phyloP scores from a whole-genome alignment of 2,113 vertebrate genomes.

The Pomatorhinus ruficollis region DNA sequence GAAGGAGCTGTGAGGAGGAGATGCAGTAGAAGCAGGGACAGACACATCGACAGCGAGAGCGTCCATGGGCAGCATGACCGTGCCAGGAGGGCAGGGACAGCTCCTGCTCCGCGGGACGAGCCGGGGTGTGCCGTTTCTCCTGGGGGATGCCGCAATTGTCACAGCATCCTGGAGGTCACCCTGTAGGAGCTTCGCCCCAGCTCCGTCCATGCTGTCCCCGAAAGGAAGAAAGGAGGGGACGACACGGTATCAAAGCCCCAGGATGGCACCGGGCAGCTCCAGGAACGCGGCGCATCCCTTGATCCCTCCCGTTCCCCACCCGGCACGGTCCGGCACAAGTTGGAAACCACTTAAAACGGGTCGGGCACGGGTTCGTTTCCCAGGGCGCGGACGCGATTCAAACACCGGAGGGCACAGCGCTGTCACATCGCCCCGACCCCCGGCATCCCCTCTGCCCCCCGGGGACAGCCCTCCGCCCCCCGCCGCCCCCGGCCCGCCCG shows the following conservation, averaged over 20 bases:
- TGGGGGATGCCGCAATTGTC: not conserved
- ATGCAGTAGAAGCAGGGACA: not conserved
- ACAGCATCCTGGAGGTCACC: not conserved
- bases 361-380: not conserved
- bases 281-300: not conserved
- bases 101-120: not conserved
- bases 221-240: not conserved
- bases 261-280: not conserved
- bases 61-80: not conserved
- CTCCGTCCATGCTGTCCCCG: not conserved
- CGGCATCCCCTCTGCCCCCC: not conserved
- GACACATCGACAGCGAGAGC: not conserved
- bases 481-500: not conserved
- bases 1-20: not conserved
- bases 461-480: not conserved
- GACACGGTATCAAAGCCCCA: not conserved
- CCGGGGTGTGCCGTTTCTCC: not conserved
- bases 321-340: not conserved
- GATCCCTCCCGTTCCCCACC: not conserved
- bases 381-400: not conserved
- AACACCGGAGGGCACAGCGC: not conserved
- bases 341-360: not conserved
- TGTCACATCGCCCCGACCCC: fast-evolving
- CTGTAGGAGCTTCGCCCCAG: not conserved
- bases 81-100: not conserved